Conservation (phyloP, 2,113 vertebrate genomes). For the Peromyscus maniculatus region DNA sequence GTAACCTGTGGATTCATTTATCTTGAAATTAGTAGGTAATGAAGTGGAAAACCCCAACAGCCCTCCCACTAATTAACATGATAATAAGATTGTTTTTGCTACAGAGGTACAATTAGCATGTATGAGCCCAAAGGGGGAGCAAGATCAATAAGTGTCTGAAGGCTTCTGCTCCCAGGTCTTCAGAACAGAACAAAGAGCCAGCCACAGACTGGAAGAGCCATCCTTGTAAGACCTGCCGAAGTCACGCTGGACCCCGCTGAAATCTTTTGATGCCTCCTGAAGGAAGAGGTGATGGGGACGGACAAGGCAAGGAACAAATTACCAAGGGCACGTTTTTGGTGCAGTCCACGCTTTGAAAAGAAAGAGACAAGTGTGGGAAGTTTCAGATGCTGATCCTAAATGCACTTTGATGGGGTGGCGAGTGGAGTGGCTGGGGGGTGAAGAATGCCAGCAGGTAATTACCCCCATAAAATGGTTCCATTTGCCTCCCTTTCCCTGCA, state of each 20-base stretch:
- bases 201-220: conserved; percentile 65
- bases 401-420: background rate
- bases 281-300: conserved; percentile 40
- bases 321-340: conserved; percentile 23
- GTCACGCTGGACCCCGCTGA: background rate
- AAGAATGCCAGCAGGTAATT: conserved; percentile 22
- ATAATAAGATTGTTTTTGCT: conserved; percentile 93
- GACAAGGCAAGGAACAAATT: conserved; percentile 67
- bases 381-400: background rate
- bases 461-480: conserved; percentile 59
- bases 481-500: conserved; percentile 48
- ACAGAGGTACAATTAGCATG: conserved; percentile 92
- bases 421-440: background rate
- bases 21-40: conserved; percentile 94
- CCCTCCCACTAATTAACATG: conserved; percentile 94
- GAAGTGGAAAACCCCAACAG: conserved; percentile 93
- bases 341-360: conserved; percentile 56
- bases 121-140: conserved; percentile 86
- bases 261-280: conserved; percentile 18
- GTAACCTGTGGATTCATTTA: conserved; percentile 94
- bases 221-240: conserved; percentile 60
- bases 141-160: conserved; percentile 91
- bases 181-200: conserved; percentile 85
- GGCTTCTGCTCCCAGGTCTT: conserved; percentile 84
- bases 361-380: conserved; percentile 4